Percentiles rank a stretch among this genome's conserved stretches.
Conservation (phyloP, 2,888 invertebrate species). For the Ennomos erosarius region DNA sequence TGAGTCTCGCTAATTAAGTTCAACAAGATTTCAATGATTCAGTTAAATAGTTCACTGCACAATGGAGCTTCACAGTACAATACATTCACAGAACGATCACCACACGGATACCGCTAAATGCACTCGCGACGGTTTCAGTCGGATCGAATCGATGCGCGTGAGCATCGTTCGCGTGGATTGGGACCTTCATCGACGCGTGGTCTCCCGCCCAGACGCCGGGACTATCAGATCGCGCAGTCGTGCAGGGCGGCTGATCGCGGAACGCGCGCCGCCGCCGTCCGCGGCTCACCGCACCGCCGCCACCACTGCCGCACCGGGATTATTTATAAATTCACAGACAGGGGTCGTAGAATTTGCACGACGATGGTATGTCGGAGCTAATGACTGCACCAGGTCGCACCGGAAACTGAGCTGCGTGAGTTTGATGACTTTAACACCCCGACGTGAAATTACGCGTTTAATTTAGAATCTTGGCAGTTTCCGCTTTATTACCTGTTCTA, state of each 20-base stretch:
- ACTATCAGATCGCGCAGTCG: slow-evolving; percentile 65
- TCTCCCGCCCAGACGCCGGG: slow-evolving; percentile 25
- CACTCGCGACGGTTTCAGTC: slow-evolving; percentile 23
- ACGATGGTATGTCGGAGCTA: slow-evolving; percentile 68
- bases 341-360: slow-evolving; percentile 83
- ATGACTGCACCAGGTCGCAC: slow-evolving; percentile 61
- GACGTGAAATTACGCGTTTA: not conserved
- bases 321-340: slow-evolving; percentile 85
- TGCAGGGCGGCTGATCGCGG: slow-evolving; percentile 65
- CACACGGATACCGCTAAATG: slow-evolving; percentile 4
- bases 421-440: slow-evolving; percentile 35
- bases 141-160: slow-evolving; percentile 23
- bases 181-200: slow-evolving; percentile 30
- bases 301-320: slow-evolving; percentile 83
- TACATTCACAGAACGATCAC: slow-evolving; percentile 9
- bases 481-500: slow-evolving; percentile 9
- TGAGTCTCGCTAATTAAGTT: slow-evolving; percentile 29
- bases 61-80: slow-evolving; percentile 15
- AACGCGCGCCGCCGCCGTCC: slow-evolving; percentile 85
- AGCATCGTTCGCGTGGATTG: slow-evolving; percentile 29
- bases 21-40: not conserved
- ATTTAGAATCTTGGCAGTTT: not conserved
- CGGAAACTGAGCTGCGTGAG: slow-evolving; percentile 59
- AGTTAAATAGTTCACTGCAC: slow-evolving; percentile 15
- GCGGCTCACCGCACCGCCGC: slow-evolving; percentile 81